A percentile compares a stretch with the other conserved stretches of the same genome.
Evolutionary conservation across 2,797 vertebrate species (phyloP).

Genomic region (Novumbra hubbsi): DNA sequence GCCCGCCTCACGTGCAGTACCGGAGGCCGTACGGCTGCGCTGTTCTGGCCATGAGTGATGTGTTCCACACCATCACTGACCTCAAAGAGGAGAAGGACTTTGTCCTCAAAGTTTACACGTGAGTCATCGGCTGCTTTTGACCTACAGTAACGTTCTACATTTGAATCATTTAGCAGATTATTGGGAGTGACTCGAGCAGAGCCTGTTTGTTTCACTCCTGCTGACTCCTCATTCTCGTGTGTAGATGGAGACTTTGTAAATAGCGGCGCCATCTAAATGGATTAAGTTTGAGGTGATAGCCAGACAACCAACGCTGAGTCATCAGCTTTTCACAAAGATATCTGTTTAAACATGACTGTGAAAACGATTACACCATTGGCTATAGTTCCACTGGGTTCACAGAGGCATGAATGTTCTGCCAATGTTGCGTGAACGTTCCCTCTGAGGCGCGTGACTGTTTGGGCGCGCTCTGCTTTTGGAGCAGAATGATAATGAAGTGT

Average conservation of each 20-base stretch:
- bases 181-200: neutral
- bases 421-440: slow-evolving; percentile 26
- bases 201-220: neutral
- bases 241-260: neutral
- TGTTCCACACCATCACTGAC: slow-evolving; percentile 93
- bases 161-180: neutral
- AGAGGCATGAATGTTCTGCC: neutral
- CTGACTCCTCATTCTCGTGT: neutral
- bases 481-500: slow-evolving; percentile 66
- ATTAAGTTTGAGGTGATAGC: neutral
- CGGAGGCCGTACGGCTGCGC: slow-evolving; percentile 95
- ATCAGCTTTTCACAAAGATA: slow-evolving; percentile 1
- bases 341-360: neutral
- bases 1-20: slow-evolving; percentile 91
- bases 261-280: neutral
- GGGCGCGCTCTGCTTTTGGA: slow-evolving; percentile 51
- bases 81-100: slow-evolving; percentile 99
- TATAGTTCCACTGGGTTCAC: neutral
- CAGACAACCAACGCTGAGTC: neutral
- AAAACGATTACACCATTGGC: slow-evolving; percentile 1
- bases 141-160: neutral
- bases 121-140: slow-evolving; percentile 62
- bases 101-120: slow-evolving; percentile 99
- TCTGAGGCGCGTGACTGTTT: slow-evolving; percentile 31
- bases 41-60: slow-evolving; percentile 92